These are phyloP conservation scores for Aythya baeri DNA, from an alignment of 2,113 vertebrate species.

Conservation along the genomic window DNA sequence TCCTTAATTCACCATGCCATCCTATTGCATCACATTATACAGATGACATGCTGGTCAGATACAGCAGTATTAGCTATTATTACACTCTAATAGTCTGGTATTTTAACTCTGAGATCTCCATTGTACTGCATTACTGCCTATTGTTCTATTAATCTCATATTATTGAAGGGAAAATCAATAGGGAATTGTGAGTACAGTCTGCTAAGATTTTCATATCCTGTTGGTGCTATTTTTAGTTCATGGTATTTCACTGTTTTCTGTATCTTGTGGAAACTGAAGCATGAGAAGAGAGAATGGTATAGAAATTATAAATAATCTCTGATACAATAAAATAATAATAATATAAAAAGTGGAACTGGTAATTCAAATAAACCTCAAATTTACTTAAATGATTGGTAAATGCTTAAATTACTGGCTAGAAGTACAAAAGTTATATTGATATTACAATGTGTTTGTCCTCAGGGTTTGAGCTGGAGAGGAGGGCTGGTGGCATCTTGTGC, in stretches of 20 bases:
- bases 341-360: background rate
- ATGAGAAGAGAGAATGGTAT: background rate
- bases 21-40: background rate
- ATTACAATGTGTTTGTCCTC: background rate
- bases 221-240: background rate
- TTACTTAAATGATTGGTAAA: background rate
- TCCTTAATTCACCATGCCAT: background rate
- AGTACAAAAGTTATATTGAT: background rate
- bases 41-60: background rate
- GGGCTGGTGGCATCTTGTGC: no score
- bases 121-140: background rate
- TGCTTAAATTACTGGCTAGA: background rate
- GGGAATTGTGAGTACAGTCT: background rate
- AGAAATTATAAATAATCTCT: background rate
- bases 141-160: conserved; percentile 12
- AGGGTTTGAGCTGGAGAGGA: background rate
- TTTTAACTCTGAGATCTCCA: background rate
- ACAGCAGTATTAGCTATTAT: background rate
- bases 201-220: background rate
- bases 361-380: background rate
- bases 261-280: background rate
- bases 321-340: background rate
- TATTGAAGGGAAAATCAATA: conserved; percentile 5
- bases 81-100: background rate
- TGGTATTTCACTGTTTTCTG: background rate